Evolutionary conservation across 2,888 invertebrate species (phyloP).

Genomic region (Pardosa pseudoannulata): DNA sequence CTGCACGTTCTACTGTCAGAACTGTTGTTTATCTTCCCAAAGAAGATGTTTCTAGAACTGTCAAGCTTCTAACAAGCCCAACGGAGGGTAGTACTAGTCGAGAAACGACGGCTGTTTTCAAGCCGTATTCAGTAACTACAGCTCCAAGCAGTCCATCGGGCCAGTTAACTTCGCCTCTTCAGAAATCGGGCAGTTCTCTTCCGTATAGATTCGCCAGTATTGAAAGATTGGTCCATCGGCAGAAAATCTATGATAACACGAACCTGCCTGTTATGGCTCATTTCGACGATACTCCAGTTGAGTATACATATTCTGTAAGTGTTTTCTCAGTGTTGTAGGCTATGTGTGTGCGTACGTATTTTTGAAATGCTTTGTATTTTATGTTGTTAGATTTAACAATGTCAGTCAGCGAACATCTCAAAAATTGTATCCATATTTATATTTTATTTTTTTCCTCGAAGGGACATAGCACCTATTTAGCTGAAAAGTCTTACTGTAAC

Average conservation of each 20-base stretch:
- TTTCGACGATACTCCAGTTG: conserved; percentile 56
- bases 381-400: too few species aligned
- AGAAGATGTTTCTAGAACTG: conserved; percentile 43
- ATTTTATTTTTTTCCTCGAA: too few species aligned
- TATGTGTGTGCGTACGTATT: too few species aligned
- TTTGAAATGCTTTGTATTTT: too few species aligned
- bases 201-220: conserved; percentile 87
- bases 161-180: neutral
- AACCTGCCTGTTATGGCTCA: conserved; percentile 49
- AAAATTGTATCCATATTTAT: too few species aligned
- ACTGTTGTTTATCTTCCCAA: conserved; percentile 56
- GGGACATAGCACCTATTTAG: too few species aligned
- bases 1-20: conserved; percentile 34
- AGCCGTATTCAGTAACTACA: conserved; percentile 55
- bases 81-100: neutral
- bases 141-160: conserved; percentile 58
- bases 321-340: neutral
- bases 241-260: conserved; percentile 82
- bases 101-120: conserved; percentile 34
- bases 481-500: too few species aligned
- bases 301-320: conserved; percentile 66
- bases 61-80: conserved; percentile 27
- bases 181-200: conserved; percentile 33
- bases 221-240: conserved; percentile 88
- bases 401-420: too few species aligned